Evolutionary conservation across 2,797 vertebrate species (phyloP).

Genomic region (Cirrhinus molitorella): DNA sequence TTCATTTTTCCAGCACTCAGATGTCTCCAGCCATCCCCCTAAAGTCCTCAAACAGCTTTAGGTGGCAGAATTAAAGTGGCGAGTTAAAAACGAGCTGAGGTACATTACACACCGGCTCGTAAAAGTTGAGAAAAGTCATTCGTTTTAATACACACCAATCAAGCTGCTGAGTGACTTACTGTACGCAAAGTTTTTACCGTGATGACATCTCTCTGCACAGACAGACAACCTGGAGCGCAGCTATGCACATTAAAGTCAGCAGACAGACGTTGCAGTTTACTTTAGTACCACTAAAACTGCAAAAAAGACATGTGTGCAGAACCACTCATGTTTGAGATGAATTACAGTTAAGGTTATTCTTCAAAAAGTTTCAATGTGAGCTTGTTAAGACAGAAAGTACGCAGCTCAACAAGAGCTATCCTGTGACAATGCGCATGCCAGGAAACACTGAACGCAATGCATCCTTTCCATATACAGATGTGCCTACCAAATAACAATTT

Average conservation of each 20-base stretch:
- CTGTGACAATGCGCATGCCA: not conserved
- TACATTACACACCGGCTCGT: slow-evolving; percentile 63
- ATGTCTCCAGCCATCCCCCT: slow-evolving; percentile 63
- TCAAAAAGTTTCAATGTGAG: not conserved
- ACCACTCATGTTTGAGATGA: slow-evolving; percentile 19
- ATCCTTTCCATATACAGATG: not conserved
- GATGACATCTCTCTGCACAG: slow-evolving; percentile 65
- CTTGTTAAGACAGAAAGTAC: slow-evolving; percentile 11
- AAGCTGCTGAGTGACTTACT: slow-evolving; percentile 67
- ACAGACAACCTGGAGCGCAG: slow-evolving; percentile 57
- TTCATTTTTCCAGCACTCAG: slow-evolving; percentile 61
- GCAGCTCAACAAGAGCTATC: not conserved
- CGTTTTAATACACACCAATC: slow-evolving; percentile 67
- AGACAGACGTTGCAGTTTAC: slow-evolving; percentile 37
- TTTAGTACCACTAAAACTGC: slow-evolving; percentile 40
- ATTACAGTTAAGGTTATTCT: slow-evolving; percentile 22
- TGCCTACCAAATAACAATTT: slow-evolving; percentile 3
- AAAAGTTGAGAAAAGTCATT: slow-evolving; percentile 67
- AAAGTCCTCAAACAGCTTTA: slow-evolving; percentile 67
- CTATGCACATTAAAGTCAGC: slow-evolving; percentile 31
- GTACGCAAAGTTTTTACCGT: slow-evolving; percentile 64
- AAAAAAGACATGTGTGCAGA: slow-evolving; percentile 17
- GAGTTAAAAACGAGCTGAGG: slow-evolving; percentile 59
- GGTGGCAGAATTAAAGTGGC: slow-evolving; percentile 58
- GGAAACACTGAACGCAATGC: not conserved